Percentiles rank a stretch among this genome's conserved stretches.
phyloP scores from a whole-genome alignment of 2,113 vertebrate species.

The Lasiurus borealis region DNA sequence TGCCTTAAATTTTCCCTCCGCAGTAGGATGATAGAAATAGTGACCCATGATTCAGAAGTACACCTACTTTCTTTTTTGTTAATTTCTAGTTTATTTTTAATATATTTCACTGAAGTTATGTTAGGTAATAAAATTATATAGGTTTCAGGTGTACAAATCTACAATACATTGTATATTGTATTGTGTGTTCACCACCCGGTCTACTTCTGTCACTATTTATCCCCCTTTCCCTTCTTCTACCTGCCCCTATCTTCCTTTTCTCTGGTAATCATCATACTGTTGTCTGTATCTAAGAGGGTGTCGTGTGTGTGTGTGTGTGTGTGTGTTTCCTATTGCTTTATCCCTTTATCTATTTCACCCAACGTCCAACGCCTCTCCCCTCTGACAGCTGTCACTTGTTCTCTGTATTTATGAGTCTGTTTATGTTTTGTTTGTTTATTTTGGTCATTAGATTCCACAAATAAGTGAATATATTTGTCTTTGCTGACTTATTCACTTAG shows the following conservation, averaged over 20 bases:
- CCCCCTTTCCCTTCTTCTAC: neutral
- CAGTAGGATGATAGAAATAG: neutral
- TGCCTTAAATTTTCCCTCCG: conserved; percentile 28
- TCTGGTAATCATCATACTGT: neutral
- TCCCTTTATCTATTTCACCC: neutral
- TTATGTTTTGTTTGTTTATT: neutral
- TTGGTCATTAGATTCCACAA: neutral
- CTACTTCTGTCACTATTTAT: neutral
- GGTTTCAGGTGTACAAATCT: neutral
- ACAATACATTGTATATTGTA: neutral
- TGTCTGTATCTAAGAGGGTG: neutral
- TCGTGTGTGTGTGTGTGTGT: neutral
- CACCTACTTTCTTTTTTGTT: neutral
- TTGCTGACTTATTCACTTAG: neutral
- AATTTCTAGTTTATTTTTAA: neutral
- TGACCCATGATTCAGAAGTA: neutral
- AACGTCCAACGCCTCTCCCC: neutral
- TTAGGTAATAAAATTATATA: neutral
- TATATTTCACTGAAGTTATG: neutral
- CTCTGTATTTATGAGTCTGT: neutral
- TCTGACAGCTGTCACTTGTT: neutral
- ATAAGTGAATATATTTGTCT: neutral
- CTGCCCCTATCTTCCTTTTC: neutral
- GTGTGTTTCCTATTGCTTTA: neutral
- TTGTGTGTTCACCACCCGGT: neutral